Percentiles rank a stretch among this genome's conserved stretches.
phyloP scores from a whole-genome alignment of 2,888 invertebrate genomes.

The Andrena minutula region DNA sequence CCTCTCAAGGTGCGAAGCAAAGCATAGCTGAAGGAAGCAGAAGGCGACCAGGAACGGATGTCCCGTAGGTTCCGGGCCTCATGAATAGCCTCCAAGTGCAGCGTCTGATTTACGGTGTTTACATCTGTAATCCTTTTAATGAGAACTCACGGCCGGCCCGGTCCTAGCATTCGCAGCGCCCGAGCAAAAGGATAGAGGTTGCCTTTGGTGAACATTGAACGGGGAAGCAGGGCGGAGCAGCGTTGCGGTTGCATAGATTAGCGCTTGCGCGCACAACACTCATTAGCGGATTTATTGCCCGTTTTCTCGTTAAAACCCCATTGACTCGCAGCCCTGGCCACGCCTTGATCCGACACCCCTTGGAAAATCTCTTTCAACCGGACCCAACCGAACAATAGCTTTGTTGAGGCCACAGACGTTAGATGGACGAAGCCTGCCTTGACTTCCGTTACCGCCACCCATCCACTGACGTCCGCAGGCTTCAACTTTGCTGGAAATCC shows the following conservation, averaged over 20 bases:
- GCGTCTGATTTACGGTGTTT: constrained; percentile 76
- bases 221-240: constrained; percentile 70
- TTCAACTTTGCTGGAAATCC: too few relatives aligned
- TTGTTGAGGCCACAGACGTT: background rate
- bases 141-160: constrained; percentile 67
- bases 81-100: background rate
- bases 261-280: constrained; percentile 78
- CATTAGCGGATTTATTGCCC: constrained; percentile 81
- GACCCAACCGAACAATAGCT: constrained; percentile 8
- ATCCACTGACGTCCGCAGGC: too few relatives aligned
- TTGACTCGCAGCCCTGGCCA: constrained; percentile 50
- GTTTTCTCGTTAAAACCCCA: constrained; percentile 71
- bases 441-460: background rate
- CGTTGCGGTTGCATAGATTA: constrained; percentile 80
- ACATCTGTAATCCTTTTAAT: constrained; percentile 78
- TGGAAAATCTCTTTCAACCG: constrained; percentile 31
- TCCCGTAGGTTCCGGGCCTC: background rate
- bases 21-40: too few relatives aligned
- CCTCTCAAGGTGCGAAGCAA: background rate
- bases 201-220: constrained; percentile 31
- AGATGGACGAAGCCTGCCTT: background rate
- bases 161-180: background rate
- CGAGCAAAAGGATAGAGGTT: constrained; percentile 19
- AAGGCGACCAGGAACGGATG: background rate
- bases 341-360: constrained; percentile 59